Evolutionary conservation across 2,113 vertebrate genomes (phyloP).

Genomic region (Theristicus caerulescens): DNA sequence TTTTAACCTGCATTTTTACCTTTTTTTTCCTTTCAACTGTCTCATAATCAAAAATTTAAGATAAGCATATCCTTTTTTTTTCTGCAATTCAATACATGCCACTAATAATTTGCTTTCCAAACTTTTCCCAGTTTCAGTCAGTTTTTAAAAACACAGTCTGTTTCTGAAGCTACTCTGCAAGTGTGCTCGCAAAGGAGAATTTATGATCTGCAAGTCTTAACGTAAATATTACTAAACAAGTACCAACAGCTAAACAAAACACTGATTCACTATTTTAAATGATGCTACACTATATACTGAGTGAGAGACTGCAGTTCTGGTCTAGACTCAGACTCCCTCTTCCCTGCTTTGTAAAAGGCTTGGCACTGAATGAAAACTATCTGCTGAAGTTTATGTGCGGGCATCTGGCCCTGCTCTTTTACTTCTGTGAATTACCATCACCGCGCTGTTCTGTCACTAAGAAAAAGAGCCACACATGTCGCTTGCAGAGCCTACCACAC

Average conservation of each 20-base stretch:
- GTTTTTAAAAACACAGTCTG: neutral
- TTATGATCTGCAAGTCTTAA: neutral
- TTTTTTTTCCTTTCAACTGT: neutral
- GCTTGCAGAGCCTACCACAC: neutral
- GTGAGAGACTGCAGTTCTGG: neutral
- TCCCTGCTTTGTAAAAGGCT: neutral
- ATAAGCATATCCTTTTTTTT: neutral
- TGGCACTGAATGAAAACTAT: neutral
- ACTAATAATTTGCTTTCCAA: neutral
- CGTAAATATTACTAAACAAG: neutral
- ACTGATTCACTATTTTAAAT: neutral
- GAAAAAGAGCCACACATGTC: neutral
- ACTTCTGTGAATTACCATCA: neutral
- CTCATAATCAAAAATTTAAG: neutral
- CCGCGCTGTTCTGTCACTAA: neutral
- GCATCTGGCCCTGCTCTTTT: neutral
- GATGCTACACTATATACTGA: neutral
- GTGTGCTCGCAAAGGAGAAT: neutral
- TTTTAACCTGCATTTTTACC: neutral
- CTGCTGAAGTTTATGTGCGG: neutral
- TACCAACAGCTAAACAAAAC: constrained; percentile 16
- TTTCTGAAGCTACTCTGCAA: neutral
- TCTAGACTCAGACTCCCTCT: neutral
- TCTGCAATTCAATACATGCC: neutral
- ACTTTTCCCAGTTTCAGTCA: neutral